These are phyloP conservation scores for Macrotis lagotis DNA, from an alignment of 2,113 vertebrate species.

Conservation along the genomic window DNA sequence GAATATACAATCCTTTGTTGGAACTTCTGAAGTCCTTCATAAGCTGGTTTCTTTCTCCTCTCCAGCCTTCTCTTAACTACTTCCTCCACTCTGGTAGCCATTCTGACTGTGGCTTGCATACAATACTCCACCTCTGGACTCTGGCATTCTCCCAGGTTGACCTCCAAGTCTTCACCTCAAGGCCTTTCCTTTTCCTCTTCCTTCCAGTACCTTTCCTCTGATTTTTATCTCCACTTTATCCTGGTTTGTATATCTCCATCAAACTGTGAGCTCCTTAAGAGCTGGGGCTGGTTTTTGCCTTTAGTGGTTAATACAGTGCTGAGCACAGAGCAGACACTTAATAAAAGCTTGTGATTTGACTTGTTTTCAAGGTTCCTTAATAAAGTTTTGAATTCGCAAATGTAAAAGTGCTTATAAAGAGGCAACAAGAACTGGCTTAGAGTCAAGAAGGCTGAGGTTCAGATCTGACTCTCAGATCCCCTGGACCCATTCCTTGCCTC, in stretches of 20 bases:
- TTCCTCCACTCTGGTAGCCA: rapidly evolving
- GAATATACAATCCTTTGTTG: background rate
- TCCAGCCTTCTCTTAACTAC: background rate
- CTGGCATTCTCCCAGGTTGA: background rate
- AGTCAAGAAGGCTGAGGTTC: background rate
- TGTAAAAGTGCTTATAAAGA: background rate
- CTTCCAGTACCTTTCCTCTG: background rate
- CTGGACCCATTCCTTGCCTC: background rate
- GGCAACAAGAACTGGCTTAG: background rate
- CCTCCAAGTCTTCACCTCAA: background rate
- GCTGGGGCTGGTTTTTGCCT: background rate
- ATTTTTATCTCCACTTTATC: background rate
- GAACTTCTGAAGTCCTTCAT: background rate
- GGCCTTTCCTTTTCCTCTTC: no score
- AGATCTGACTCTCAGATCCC: background rate
- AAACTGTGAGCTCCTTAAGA: background rate
- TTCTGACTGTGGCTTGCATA: background rate
- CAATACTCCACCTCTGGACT: background rate
- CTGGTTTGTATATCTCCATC: background rate
- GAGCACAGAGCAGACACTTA: background rate
- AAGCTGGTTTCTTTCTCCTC: background rate
- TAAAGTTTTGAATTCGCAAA: background rate
- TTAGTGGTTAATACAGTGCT: background rate
- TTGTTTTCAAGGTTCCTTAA: background rate
- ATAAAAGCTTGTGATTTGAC: background rate